phyloP scores from a whole-genome alignment of 2,797 vertebrate genomes.

The Luscinia luscinia region DNA sequence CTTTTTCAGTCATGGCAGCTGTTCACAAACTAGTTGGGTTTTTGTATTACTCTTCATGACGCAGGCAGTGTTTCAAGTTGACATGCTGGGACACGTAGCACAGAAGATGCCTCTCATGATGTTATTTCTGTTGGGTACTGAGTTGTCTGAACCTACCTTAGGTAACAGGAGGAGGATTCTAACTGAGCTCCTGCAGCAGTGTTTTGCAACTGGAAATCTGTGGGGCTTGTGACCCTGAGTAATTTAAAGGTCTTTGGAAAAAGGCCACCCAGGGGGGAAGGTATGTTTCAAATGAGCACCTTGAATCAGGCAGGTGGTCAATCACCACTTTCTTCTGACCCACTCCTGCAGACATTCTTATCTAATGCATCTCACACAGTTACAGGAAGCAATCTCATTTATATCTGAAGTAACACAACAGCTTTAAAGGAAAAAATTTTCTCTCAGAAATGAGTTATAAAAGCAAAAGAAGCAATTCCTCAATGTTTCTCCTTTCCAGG shows the following conservation, averaged over 20 bases:
- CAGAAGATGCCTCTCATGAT: neutral
- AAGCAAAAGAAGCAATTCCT: conserved; percentile 12
- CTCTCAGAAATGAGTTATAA: neutral
- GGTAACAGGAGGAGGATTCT: fast-evolving
- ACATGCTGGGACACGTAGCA: neutral
- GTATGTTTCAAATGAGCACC: neutral
- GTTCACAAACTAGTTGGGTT: neutral
- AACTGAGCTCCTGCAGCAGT: neutral
- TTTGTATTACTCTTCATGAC: neutral
- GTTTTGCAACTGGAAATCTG: neutral
- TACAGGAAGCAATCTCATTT: neutral
- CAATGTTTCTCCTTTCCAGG: neutral
- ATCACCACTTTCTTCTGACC: neutral
- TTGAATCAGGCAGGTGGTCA: neutral
- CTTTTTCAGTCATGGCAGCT: neutral
- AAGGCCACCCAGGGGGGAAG: neutral
- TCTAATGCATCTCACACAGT: neutral
- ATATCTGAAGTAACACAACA: neutral
- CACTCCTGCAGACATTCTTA: neutral
- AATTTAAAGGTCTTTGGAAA: neutral
- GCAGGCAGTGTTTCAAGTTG: neutral
- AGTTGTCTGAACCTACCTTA: neutral
- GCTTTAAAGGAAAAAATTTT: neutral
- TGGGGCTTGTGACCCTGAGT: neutral
- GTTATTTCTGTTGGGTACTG: neutral